These are phyloP conservation scores for Gulo gulo DNA, from an alignment of 2,113 vertebrate genomes.

Conservation along the genomic window DNA sequence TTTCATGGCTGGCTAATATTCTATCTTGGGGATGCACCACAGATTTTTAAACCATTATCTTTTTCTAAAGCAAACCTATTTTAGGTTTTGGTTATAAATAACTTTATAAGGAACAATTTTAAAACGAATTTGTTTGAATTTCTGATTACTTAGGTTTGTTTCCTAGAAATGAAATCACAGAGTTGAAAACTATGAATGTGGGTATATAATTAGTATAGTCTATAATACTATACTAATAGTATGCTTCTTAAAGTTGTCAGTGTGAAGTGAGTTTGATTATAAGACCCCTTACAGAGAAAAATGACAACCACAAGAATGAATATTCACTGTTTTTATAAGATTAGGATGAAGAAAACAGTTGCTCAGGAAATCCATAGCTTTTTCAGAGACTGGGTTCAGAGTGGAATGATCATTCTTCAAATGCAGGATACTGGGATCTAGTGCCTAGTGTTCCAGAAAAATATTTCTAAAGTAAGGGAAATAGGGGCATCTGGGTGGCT, in stretches of 20 bases:
- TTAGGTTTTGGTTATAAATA: neutral
- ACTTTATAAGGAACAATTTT: neutral
- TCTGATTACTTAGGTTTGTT: neutral
- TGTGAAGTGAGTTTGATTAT: neutral
- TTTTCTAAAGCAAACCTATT: neutral
- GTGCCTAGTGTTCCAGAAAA: neutral
- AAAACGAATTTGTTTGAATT: neutral
- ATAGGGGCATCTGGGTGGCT: neutral
- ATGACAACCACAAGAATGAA: neutral
- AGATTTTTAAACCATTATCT: neutral
- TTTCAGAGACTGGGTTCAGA: neutral
- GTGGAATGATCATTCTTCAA: neutral
- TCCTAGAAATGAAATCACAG: neutral
- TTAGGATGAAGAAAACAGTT: neutral
- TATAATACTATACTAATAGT: too few relatives aligned
- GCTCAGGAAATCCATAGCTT: neutral
- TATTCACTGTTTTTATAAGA: neutral
- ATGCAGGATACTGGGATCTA: neutral
- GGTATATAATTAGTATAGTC: neutral
- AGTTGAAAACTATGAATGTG: neutral
- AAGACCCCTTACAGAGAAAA: neutral
- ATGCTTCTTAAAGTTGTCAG: neutral
- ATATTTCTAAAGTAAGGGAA: neutral
- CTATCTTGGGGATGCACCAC: neutral
- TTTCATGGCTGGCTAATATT: neutral